phyloP scores from a whole-genome alignment of 2,113 vertebrate species.

The Columba janthina region DNA sequence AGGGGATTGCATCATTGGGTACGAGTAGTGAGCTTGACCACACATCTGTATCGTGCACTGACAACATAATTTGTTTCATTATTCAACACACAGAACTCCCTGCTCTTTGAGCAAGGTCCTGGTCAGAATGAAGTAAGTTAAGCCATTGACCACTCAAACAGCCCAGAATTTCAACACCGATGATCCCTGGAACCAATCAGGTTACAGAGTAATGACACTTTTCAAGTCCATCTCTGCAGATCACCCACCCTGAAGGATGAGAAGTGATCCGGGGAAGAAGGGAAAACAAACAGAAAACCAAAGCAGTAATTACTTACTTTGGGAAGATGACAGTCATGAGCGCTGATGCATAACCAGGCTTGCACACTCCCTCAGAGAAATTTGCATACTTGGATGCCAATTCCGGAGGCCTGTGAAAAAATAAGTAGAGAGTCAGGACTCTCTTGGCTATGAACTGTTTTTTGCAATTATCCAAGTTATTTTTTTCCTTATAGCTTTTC shows the following conservation, averaged over 20 bases:
- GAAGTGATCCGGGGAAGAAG: neutral
- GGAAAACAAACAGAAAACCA: neutral
- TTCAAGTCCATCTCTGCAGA: neutral
- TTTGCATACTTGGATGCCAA: constrained; percentile 90
- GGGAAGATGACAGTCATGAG: constrained; percentile 95
- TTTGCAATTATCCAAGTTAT: neutral
- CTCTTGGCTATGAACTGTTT: neutral
- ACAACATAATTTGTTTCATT: neutral
- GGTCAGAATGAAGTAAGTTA: neutral
- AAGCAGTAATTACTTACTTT: constrained; percentile 81
- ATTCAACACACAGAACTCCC: neutral
- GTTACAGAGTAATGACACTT: neutral
- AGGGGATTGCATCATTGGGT: neutral
- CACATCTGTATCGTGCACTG: neutral
- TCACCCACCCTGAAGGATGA: neutral
- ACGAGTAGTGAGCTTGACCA: neutral
- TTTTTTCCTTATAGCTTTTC: neutral
- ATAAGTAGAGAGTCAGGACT: constrained; percentile 47
- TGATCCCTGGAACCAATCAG: neutral
- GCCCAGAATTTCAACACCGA: neutral
- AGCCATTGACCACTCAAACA: neutral
- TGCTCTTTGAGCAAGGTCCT: neutral
- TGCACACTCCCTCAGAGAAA: constrained; percentile 91
- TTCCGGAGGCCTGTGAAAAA: constrained; percentile 82
- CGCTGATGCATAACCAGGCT: constrained; percentile 90